Percentiles rank a stretch among this genome's conserved stretches.
phyloP scores from a whole-genome alignment of 2,113 vertebrate genomes.

The Macquaria ambigua region DNA sequence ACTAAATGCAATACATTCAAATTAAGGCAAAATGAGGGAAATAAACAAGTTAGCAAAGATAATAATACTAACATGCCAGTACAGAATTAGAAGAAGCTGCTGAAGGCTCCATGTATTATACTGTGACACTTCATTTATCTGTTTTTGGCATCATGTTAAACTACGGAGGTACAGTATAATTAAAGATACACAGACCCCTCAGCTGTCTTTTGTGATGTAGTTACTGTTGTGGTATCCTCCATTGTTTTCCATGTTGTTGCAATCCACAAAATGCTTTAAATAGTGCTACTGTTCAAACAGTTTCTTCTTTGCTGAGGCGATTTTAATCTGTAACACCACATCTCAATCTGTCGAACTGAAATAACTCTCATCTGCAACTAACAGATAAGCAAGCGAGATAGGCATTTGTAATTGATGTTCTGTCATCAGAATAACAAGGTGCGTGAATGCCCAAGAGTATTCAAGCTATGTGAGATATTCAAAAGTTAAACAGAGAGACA shows the following conservation, averaged over 20 bases:
- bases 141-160: slow-evolving; percentile 50
- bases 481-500: slow-evolving; percentile 54
- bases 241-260: slow-evolving; percentile 53
- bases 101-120: neutral
- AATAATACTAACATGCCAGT: neutral
- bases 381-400: slow-evolving; percentile 61
- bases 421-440: slow-evolving; percentile 71
- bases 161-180: slow-evolving; percentile 45
- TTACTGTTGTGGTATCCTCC: slow-evolving; percentile 47
- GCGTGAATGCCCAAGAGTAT: slow-evolving; percentile 62
- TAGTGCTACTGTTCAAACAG: slow-evolving; percentile 59
- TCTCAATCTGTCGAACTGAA: slow-evolving; percentile 64
- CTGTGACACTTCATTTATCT: neutral
- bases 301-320: slow-evolving; percentile 52
- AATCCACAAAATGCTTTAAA: slow-evolving; percentile 52
- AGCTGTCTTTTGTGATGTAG: slow-evolving; percentile 43
- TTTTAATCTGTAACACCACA: slow-evolving; percentile 62
- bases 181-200: slow-evolving; percentile 49
- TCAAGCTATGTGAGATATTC: slow-evolving; percentile 44
- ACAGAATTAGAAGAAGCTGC: neutral
- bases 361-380: slow-evolving; percentile 64
- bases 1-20: neutral
- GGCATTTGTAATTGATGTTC: slow-evolving; percentile 73
- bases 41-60: neutral
- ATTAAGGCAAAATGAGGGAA: neutral